Evolutionary conservation across 2,797 vertebrate species (phyloP), one percentile per base, ranked within the genome.

Genomic region (Rhinichthys osculus): DNA sequence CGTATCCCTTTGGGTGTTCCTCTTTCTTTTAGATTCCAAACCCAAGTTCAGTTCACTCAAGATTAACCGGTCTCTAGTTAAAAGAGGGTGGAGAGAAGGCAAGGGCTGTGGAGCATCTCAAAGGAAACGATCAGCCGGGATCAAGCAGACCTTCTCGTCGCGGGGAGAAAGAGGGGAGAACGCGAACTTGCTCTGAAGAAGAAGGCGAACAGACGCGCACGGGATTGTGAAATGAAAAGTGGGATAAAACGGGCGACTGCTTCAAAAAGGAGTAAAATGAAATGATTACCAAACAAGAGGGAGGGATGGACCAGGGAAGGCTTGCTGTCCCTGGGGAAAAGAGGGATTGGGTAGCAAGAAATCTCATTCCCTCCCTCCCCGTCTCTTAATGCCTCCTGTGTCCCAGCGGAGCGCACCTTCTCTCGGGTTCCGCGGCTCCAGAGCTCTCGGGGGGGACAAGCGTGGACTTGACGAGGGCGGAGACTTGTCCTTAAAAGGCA

Each of bases 211-310:
- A 90, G 90, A 93, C 90, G 92, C 91, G 89, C 89, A 88, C 91
- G 91, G 91, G 92, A 93, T 87, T 89, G 94, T 88, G 92, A 90
- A 94, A 94, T 92, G 93, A 95, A 95, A 94, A 95, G 94, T 93
- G 94, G 93, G 91, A 94, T 93, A 94, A 95, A 94, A 95, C 90
- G 90, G 89, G 91, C 89, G 92, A 90, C 82, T 84, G 94, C 95
- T 96, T 96, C 95, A 96, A 95, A 96, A 95, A 94, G 94, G 94
- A 95, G 93, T 94, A 91, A 95, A 95, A 95, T 94, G 94, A 95
- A 95, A 93, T 95, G 95, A 95, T 96, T 94, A 96, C 92, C 91
- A 92, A 95, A 94, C 91, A 93, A 94, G 95, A 95, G 93, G 94
- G 95, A 95, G 95, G 95, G 94, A 92, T 93, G 94, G 92, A 91